phyloP scores from a whole-genome alignment of 2,113 vertebrate genomes.

The Otolemur garnettii region DNA sequence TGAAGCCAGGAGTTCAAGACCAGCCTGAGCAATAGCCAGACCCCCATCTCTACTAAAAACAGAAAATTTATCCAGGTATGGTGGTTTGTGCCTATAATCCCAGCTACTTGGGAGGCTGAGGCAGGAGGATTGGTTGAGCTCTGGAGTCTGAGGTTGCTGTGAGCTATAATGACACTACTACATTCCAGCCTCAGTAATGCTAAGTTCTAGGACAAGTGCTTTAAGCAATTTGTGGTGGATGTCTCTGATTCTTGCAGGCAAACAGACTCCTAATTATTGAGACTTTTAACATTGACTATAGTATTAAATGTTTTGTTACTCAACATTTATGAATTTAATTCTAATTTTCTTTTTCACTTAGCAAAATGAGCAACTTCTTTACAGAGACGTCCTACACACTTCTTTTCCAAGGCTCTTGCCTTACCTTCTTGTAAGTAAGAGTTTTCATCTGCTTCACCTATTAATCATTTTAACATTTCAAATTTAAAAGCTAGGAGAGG shows the following conservation, averaged over 20 bases:
- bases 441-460: neutral
- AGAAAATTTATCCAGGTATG: too few relatives aligned
- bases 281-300: neutral
- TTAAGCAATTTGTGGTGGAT: neutral
- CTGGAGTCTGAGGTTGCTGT: too few relatives aligned
- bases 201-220: neutral
- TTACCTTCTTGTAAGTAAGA: neutral
- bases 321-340: constrained; percentile 15
- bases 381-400: rapidly evolving
- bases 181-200: neutral
- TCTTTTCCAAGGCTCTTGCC: neutral
- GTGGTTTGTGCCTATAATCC: too few relatives aligned
- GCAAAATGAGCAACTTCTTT: neutral
- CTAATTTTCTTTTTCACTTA: neutral
- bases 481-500: neutral
- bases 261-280: neutral
- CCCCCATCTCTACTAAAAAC: too few relatives aligned
- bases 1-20: too few relatives aligned
- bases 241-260: neutral
- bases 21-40: too few relatives aligned
- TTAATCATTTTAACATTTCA: neutral
- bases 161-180: too few relatives aligned
- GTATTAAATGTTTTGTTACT: neutral
- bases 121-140: too few relatives aligned
- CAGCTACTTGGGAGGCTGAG: too few relatives aligned